These are phyloP conservation scores for Xestia c-nigrum DNA, from an alignment of 2,888 invertebrate genomes.

Conservation along the genomic window DNA sequence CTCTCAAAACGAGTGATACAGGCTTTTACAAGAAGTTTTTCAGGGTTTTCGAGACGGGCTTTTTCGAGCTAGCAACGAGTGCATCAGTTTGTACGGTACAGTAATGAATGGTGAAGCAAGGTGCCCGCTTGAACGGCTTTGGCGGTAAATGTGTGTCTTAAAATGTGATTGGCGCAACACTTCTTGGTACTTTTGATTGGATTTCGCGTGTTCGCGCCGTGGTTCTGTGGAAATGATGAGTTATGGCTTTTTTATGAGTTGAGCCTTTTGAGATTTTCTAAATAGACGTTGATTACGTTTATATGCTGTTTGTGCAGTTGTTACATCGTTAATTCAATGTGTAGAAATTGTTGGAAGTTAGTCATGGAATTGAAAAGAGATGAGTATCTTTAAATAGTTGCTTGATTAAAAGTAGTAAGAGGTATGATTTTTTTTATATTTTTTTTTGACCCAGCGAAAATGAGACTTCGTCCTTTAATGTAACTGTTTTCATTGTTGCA, in stretches of 20 bases:
- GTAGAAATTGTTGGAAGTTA: neutral
- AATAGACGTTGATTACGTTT: neutral
- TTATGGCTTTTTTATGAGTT: slow-evolving; percentile 7
- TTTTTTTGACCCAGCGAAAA: neutral
- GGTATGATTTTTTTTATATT: neutral
- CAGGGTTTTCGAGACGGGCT: slow-evolving; percentile 68
- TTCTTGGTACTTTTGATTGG: slow-evolving; percentile 79
- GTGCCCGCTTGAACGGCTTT: slow-evolving; percentile 85
- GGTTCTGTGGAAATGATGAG: neutral
- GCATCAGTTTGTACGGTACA: slow-evolving; percentile 84
- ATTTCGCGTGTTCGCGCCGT: slow-evolving; percentile 26
- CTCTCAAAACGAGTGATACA: slow-evolving; percentile 52
- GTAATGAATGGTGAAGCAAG: slow-evolving; percentile 89
- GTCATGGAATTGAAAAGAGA: neutral
- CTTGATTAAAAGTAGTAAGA: neutral
- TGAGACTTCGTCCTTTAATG: neutral
- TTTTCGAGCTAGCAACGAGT: slow-evolving; percentile 78
- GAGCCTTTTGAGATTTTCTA: neutral
- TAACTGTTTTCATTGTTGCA: neutral
- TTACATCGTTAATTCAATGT: neutral
- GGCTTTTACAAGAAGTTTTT: slow-evolving; percentile 36
- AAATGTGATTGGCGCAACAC: slow-evolving; percentile 78
- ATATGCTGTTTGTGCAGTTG: neutral
- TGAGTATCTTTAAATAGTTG: neutral
- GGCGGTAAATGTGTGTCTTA: slow-evolving; percentile 88